These are phyloP conservation scores for Oxystoma pomonae DNA, from an alignment of 2,888 invertebrate species.

Conservation along the genomic window DNA sequence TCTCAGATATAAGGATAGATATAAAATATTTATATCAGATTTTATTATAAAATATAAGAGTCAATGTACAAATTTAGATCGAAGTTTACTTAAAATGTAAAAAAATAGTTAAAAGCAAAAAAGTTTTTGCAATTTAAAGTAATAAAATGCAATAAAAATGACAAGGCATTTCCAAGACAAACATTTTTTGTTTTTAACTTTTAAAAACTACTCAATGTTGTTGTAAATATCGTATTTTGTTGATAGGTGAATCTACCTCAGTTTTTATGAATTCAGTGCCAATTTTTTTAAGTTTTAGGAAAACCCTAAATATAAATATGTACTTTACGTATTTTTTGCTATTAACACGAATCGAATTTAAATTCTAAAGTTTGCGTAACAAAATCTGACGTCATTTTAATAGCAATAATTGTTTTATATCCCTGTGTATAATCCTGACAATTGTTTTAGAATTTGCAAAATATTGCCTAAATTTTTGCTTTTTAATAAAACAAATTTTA, in stretches of 20 bases:
- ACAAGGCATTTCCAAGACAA: not conserved
- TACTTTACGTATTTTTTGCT: not conserved
- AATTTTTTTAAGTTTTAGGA: slow-evolving; percentile 9
- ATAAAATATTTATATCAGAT: slow-evolving; percentile 48
- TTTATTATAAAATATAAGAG: slow-evolving; percentile 40
- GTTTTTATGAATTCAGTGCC: slow-evolving; percentile 34
- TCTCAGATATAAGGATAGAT: slow-evolving; percentile 47
- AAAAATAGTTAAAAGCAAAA: slow-evolving; percentile 15
- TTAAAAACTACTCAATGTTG: not conserved
- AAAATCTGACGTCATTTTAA: too few species aligned
- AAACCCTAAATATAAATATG: not conserved
- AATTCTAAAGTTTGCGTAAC: too few species aligned
- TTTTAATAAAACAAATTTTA: too few species aligned
- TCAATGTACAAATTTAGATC: slow-evolving; percentile 47
- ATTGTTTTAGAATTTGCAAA: too few species aligned
- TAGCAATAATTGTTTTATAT: too few species aligned
- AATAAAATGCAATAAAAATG: not conserved
- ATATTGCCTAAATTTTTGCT: too few species aligned
- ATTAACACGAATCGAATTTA: too few species aligned
- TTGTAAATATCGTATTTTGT: not conserved
- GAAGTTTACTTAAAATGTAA: slow-evolving; percentile 35
- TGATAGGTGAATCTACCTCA: slow-evolving; percentile 47
- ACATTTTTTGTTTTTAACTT: not conserved
- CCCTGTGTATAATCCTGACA: too few species aligned
- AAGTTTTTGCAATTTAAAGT: not conserved